These are phyloP conservation scores for Tineola bisselliella DNA, from an alignment of 2,888 invertebrate species.

Conservation along the genomic window DNA sequence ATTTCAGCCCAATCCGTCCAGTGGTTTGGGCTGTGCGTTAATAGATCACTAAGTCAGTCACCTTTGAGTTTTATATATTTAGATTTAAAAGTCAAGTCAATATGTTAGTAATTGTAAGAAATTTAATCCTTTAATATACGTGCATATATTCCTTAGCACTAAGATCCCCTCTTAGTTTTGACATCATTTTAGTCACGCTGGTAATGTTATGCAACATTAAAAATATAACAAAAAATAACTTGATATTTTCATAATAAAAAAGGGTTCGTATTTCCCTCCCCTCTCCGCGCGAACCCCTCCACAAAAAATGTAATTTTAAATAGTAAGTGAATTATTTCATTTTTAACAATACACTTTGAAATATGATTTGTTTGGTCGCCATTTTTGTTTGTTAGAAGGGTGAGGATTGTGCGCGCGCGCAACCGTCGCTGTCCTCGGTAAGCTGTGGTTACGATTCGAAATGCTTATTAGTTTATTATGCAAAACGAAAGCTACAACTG, in stretches of 20 bases:
- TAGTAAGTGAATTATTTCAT: conserved; percentile 23
- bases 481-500: too few relatives aligned
- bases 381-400: conserved; percentile 31
- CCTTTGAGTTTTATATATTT: too few relatives aligned
- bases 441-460: neutral
- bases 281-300: too few relatives aligned
- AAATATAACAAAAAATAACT: neutral
- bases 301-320: neutral
- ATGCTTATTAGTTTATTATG: too few relatives aligned
- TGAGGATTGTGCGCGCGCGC: conserved; percentile 26
- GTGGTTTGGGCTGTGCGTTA: too few relatives aligned
- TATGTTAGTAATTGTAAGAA: too few relatives aligned
- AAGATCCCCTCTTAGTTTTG: neutral
- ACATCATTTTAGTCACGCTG: conserved; percentile 43
- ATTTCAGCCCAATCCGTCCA: too few relatives aligned
- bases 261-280: conserved; percentile 4
- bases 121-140: too few relatives aligned
- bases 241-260: conserved; percentile 17
- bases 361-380: conserved; percentile 63
- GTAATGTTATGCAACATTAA: conserved; percentile 54
- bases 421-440: neutral
- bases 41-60: too few relatives aligned
- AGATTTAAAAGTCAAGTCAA: too few relatives aligned
- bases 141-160: too few relatives aligned
- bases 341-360: conserved; percentile 64